A percentile compares a stretch with the other conserved stretches of the same genome.
Conservation (phyloP, 2,113 vertebrate genomes). For the Myrmecobius fasciatus region DNA sequence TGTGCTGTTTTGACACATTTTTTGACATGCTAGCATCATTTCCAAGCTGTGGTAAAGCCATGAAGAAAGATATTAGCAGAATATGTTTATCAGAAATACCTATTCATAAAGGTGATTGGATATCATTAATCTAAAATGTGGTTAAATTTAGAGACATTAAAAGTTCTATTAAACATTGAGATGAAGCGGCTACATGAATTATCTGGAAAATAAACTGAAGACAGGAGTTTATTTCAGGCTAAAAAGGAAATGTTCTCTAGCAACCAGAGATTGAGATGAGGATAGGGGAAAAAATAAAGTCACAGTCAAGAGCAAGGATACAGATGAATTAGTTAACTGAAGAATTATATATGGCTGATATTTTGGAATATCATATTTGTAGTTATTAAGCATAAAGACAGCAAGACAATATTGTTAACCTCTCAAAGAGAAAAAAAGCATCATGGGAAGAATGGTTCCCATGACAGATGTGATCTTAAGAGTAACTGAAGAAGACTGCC, state of each 20-base stretch:
- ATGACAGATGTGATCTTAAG: neutral
- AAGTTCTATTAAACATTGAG: neutral
- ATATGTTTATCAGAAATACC: neutral
- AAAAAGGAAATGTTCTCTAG: neutral
- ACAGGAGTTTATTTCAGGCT: neutral
- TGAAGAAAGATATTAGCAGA: neutral
- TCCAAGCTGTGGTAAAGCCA: neutral
- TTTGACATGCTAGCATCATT: neutral
- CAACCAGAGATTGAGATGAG: neutral
- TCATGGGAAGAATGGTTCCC: neutral
- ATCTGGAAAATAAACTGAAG: neutral
- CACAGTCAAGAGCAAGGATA: neutral
- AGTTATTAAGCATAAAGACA: neutral
- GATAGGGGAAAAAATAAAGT: neutral
- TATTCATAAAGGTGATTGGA: neutral
- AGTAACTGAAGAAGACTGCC: neutral
- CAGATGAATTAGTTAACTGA: neutral
- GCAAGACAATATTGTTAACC: neutral
- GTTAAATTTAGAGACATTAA: neutral
- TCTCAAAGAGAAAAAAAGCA: neutral
- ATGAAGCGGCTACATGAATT: neutral
- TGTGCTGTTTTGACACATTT: neutral
- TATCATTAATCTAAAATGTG: neutral
- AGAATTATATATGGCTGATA: neutral
- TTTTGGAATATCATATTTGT: neutral